Conservation (phyloP, 1,140 invertebrate species). For the Solenopsis invicta region DNA sequence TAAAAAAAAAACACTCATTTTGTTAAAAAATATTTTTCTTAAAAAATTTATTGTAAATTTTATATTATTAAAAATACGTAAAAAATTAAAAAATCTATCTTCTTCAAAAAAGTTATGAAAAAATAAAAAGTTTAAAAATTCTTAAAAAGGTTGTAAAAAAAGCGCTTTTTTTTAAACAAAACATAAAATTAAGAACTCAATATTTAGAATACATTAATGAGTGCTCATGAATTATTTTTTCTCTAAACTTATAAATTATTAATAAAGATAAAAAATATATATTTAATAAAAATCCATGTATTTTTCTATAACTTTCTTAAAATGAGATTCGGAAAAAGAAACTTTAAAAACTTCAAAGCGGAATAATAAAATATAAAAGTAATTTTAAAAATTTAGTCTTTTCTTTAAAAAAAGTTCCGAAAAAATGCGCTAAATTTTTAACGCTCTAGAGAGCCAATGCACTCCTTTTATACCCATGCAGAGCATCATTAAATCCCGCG, state of each 20-base stretch:
- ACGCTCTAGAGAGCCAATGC: background rate
- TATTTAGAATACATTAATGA: background rate
- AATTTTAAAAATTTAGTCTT: background rate
- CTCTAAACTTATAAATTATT: background rate
- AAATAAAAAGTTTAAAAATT: background rate
- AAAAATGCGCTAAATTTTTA: background rate
- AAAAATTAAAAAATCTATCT: background rate
- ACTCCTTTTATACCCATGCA: conserved; percentile 85
- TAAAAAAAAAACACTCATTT: background rate
- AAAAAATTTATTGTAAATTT: background rate
- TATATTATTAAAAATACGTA: background rate
- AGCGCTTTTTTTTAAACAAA: background rate
- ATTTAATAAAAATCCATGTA: background rate
- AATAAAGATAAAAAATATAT: background rate
- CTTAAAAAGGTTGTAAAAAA: too few relatives aligned
- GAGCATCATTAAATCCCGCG: conserved; percentile 88
- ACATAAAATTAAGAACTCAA: background rate
- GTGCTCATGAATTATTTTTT: background rate
- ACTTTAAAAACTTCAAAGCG: background rate
- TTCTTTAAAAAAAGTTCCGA: background rate
- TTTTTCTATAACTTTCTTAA: background rate
- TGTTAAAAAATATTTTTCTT: too few relatives aligned
- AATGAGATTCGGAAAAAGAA: background rate
- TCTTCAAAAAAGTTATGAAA: background rate
- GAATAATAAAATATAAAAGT: background rate